Base-by-base conservation (phyloP, 2,888 invertebrate species). In the Helicoverpa assulta region DNA sequence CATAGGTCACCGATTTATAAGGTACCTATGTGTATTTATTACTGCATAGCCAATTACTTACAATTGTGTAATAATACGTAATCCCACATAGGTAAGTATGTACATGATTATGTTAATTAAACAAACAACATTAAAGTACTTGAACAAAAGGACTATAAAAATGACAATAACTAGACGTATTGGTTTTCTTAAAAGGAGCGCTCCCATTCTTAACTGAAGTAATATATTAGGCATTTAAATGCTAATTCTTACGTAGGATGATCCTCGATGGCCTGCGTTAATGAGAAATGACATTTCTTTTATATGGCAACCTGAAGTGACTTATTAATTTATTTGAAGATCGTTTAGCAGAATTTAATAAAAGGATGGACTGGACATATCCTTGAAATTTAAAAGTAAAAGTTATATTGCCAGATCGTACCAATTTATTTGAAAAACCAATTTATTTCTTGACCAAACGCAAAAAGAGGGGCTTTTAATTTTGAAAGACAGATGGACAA, bases 211-310 rank as follows among this genome's bases (percentile, higher is more conserved):
- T 63, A 53, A 40, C 5, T 6, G 37, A 70, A 70, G 37, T 67
- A 67, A 69, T 64, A 68, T 52, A 73, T 78, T 73, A 72, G 59
- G 59, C 51, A 68, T 73, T 77, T 67, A 74, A 57, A 85, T 85
- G 85, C 54, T 43, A 84, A 85, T 79, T 61, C 64, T 63, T 67
- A 79, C 66, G 86, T 81, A 73, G 83, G 85, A 79, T 57, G 85
- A 66, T 67, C 55, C 57, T 69, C 21, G 73, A 72, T 71, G 68
- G 70, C 12, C 29, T 37, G 69, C 16, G 70, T 62, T 78, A 76
- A 78, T 80, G 68, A 80, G 73, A 76, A 64, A 74, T 68, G 43
- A 70, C 61, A 80, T 78, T 77, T 78, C 66, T 70, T 80, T 78
- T 75, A 74, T 75, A 79, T 61, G 82, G 82, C 54, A 70, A 76